phyloP scores from a whole-genome alignment of 2,797 vertebrate genomes.

The Rhinella marina region DNA sequence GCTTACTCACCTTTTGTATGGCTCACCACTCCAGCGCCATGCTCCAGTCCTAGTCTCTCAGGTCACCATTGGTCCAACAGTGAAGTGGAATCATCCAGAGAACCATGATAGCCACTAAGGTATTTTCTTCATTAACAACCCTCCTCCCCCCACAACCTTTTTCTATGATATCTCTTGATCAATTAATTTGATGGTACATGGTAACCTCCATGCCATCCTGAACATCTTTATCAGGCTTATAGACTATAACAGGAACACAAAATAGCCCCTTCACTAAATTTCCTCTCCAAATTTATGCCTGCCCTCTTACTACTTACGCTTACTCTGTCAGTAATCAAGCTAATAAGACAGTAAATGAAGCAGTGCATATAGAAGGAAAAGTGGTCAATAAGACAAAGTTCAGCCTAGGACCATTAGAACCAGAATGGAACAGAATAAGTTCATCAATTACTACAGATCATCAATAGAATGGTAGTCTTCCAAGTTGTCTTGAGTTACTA shows the following conservation, averaged over 20 bases:
- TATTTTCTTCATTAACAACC: not conserved
- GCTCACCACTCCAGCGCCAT: no score
- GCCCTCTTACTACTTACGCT: not conserved
- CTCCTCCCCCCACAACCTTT: not conserved
- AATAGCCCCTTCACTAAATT: not conserved
- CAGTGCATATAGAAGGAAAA: not conserved
- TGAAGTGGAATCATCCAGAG: not conserved
- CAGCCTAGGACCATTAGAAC: not conserved
- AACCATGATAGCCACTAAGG: not conserved
- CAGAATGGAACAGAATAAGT: not conserved
- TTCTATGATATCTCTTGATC: not conserved
- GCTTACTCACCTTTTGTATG: no score
- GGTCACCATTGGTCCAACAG: not conserved
- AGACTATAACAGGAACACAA: not conserved
- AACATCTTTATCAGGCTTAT: not conserved
- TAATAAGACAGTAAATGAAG: not conserved
- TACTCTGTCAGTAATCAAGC: not conserved
- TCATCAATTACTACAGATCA: not conserved
- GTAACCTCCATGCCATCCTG: no score
- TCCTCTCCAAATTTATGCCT: not conserved
- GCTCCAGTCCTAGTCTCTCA: no score
- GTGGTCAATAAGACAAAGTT: not conserved
- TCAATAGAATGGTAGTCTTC: constrained; percentile 37
- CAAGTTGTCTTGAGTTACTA: constrained; percentile 23
- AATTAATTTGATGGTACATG: no score